Evolutionary conservation across 1,140 invertebrate species (phyloP).

Genomic region (Aphelinus atriplicis): DNA sequence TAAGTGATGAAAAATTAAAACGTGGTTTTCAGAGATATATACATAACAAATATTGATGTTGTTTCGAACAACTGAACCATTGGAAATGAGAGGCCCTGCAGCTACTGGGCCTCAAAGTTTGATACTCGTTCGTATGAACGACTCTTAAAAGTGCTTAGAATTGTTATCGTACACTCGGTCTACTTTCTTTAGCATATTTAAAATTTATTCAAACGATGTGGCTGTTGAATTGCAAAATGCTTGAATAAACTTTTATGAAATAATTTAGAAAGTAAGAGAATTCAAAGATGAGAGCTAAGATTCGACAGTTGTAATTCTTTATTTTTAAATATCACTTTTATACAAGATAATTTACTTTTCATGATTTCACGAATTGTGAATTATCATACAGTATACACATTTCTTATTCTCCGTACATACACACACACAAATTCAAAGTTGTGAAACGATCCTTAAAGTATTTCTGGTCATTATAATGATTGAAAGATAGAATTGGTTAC

Average conservation of each 20-base stretch:
- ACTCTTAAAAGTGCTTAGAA: too few species aligned
- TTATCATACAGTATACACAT: conserved; percentile 26
- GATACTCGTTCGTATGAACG: too few species aligned
- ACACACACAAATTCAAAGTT: conserved; percentile 11
- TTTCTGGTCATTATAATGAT: conserved; percentile 20
- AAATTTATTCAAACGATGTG: neutral
- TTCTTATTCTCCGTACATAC: conserved; percentile 14
- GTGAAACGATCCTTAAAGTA: conserved; percentile 17
- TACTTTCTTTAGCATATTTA: too few species aligned
- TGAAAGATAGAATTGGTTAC: conserved; percentile 33
- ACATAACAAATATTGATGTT: too few species aligned
- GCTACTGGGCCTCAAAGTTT: too few species aligned
- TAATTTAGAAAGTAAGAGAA: too few species aligned
- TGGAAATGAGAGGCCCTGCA: too few species aligned
- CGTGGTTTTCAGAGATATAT: too few species aligned
- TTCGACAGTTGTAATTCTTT: conserved; percentile 15
- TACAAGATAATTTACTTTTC: conserved; percentile 29
- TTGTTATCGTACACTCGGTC: too few species aligned
- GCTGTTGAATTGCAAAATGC: neutral
- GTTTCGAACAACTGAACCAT: too few species aligned
- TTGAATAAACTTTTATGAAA: neutral
- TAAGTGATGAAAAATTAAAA: too few species aligned
- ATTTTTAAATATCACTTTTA: conserved; percentile 30
- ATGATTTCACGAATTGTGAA: conserved; percentile 25
- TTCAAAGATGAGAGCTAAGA: too few species aligned